Conservation (phyloP, 2,888 invertebrate species). For the Campoplex nolae region DNA sequence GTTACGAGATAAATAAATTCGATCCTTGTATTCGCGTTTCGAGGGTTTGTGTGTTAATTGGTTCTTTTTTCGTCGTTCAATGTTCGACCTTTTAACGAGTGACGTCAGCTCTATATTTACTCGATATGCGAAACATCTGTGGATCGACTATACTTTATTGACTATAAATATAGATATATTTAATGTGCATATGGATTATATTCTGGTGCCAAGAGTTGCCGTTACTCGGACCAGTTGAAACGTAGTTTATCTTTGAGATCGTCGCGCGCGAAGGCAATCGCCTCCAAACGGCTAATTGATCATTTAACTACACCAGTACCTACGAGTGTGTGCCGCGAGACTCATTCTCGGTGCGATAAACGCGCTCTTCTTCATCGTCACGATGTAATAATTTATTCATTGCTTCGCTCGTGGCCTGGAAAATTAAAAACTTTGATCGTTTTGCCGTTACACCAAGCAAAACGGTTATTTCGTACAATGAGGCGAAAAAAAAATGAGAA, state of each 20-base stretch:
- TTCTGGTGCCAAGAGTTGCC: slow-evolving; percentile 44
- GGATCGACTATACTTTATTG: neutral
- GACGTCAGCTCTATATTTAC: slow-evolving; percentile 14
- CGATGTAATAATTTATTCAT: slow-evolving; percentile 62
- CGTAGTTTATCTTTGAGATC: slow-evolving; percentile 32
- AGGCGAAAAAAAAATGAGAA: neutral
- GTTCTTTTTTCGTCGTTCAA: neutral
- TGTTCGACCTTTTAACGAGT: slow-evolving; percentile 12
- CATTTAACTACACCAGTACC: slow-evolving; percentile 56
- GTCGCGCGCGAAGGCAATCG: slow-evolving; percentile 50
- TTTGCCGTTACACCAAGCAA: slow-evolving; percentile 53
- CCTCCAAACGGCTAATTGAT: slow-evolving; percentile 65
- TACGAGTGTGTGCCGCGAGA: slow-evolving; percentile 20
- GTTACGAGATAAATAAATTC: neutral
- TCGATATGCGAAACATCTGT: neutral
- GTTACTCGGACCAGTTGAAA: slow-evolving; percentile 42
- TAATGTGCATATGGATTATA: slow-evolving; percentile 2
- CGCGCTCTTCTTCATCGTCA: slow-evolving; percentile 12
- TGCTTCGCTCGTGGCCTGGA: slow-evolving; percentile 42
- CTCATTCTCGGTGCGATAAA: slow-evolving; percentile 48
- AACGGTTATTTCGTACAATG: slow-evolving; percentile 48
- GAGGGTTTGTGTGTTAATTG: slow-evolving; percentile 3
- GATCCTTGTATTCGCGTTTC: neutral
- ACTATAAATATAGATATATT: neutral
- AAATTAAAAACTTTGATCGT: slow-evolving; percentile 58